phyloP scores from a whole-genome alignment of 1,140 invertebrate genomes.

The Callitettix versicolor region DNA sequence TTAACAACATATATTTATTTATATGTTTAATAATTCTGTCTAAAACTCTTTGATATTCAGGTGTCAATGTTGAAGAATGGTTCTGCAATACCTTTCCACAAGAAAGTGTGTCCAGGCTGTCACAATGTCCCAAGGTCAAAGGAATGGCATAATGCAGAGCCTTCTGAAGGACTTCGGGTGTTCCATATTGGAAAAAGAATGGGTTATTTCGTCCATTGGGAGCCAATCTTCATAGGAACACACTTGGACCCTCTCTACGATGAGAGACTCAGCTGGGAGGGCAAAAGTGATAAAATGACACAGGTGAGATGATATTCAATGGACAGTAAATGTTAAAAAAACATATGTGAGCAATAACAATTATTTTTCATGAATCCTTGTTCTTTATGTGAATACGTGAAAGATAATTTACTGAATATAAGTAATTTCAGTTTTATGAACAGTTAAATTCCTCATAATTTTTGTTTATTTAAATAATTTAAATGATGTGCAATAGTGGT shows the following conservation, averaged over 20 bases:
- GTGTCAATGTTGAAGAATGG: slow-evolving; percentile 62
- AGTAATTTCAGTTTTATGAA: too few relatives aligned
- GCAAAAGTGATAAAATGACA: slow-evolving; percentile 88
- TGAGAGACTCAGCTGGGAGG: slow-evolving; percentile 77
- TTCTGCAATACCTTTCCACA: slow-evolving; percentile 81
- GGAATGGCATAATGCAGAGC: slow-evolving; percentile 59
- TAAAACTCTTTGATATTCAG: slow-evolving; percentile 26
- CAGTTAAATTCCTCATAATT: too few relatives aligned
- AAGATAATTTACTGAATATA: too few relatives aligned
- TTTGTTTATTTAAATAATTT: too few relatives aligned
- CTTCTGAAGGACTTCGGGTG: slow-evolving; percentile 59
- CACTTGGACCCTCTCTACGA: slow-evolving; percentile 81
- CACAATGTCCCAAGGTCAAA: slow-evolving; percentile 77
- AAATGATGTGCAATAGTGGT: too few relatives aligned
- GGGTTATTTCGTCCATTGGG: slow-evolving; percentile 74
- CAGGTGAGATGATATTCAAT: slow-evolving; percentile 62
- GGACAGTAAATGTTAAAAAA: too few relatives aligned
- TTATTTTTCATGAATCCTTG: too few relatives aligned
- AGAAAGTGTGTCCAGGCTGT: slow-evolving; percentile 76
- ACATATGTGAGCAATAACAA: too few relatives aligned
- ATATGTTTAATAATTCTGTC: too few relatives aligned
- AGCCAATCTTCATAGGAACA: slow-evolving; percentile 81
- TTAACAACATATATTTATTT: not conserved
- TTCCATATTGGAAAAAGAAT: slow-evolving; percentile 76
- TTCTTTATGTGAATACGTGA: too few relatives aligned